Evolutionary conservation across 1,140 invertebrate species (phyloP).

Genomic region (Macrobrachium rosenbergii): DNA sequence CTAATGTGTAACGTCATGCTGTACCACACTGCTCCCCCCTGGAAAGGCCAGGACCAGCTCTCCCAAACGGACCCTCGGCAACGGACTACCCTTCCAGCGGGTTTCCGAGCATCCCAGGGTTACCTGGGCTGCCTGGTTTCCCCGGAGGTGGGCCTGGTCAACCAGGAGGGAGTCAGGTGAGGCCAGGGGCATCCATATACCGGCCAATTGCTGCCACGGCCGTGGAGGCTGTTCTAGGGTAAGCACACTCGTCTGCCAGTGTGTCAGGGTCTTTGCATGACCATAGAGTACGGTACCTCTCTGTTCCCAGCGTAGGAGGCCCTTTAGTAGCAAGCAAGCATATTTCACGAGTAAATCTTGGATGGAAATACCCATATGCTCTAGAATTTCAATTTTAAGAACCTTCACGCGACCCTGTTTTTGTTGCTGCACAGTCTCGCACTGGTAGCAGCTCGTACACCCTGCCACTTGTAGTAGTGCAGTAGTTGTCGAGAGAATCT

Average conservation of each 20-base stretch:
- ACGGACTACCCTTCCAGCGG: not conserved
- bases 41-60: slow-evolving; percentile 47
- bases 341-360: too few relatives aligned
- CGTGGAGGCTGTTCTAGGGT: slow-evolving; percentile 49
- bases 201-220: slow-evolving; percentile 41
- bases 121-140: slow-evolving; percentile 20
- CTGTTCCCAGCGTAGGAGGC: not conserved
- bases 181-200: slow-evolving; percentile 35
- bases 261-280: not conserved
- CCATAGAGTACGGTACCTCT: not conserved
- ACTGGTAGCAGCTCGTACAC: too few relatives aligned
- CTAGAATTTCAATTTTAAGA: too few relatives aligned
- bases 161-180: slow-evolving; percentile 22
- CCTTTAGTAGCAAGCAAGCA: not conserved
- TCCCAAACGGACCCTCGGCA: slow-evolving; percentile 21
- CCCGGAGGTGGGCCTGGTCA: slow-evolving; percentile 31
- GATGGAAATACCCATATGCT: too few relatives aligned
- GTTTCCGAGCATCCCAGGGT: slow-evolving; percentile 30
- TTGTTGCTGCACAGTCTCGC: too few relatives aligned
- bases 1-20: not conserved
- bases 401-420: too few relatives aligned
- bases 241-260: slow-evolving; percentile 9
- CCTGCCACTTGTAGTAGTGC: too few relatives aligned
- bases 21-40: slow-evolving; percentile 8
- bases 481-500: too few relatives aligned